These are phyloP conservation scores for Oscheius sp. DNA, from an alignment of 2,888 invertebrate species.

Conservation along the genomic window DNA sequence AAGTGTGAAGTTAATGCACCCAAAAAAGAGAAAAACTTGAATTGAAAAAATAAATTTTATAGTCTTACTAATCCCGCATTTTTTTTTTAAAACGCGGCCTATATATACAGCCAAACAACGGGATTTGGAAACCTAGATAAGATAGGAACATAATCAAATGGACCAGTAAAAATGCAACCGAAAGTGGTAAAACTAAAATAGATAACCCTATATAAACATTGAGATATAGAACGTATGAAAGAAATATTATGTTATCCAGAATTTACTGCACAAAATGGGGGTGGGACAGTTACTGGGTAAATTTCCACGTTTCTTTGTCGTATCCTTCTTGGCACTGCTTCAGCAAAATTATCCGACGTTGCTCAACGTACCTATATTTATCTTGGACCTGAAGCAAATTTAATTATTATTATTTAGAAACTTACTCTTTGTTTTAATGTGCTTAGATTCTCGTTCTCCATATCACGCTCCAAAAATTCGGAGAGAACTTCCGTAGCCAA, in stretches of 20 bases:
- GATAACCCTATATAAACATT: neutral
- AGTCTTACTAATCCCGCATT: neutral
- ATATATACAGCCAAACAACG: neutral
- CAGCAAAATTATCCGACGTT: constrained; percentile 89
- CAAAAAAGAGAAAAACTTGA: neutral
- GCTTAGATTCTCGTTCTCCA: constrained; percentile 92
- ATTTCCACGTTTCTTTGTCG: constrained; percentile 97
- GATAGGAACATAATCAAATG: neutral
- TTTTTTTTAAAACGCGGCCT: no score
- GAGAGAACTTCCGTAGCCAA: constrained; percentile 95
- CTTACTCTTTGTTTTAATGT: constrained; percentile 95
- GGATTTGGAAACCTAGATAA: neutral
- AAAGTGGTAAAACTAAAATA: constrained; percentile 1
- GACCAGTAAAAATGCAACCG: constrained; percentile 18
- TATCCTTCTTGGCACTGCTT: constrained; percentile 98
- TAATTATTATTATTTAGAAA: neutral
- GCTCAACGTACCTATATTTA: constrained; percentile 89
- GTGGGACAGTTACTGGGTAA: constrained; percentile 40
- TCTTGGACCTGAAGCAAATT: constrained; percentile 63
- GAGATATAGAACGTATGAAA: neutral
- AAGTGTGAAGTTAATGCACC: no score
- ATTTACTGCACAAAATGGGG: neutral
- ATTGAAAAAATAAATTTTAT: neutral
- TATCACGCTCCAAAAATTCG: constrained; percentile 95
- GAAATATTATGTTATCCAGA: neutral